Base-by-base conservation (phyloP, 2,888 invertebrate species). In the Tinea pellionella region DNA sequence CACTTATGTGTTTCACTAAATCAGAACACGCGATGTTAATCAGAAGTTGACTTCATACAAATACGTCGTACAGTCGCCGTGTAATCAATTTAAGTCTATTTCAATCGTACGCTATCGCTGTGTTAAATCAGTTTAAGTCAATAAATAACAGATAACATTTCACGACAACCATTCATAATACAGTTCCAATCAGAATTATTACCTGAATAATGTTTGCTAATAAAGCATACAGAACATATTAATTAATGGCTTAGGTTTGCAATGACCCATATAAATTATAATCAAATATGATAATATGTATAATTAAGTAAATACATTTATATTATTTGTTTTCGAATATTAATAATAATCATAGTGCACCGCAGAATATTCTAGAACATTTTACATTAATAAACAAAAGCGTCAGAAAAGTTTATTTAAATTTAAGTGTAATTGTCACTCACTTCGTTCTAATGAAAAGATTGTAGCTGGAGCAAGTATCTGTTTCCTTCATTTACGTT, bases 401-500 rank as follows among this genome's bases (percentile, higher is more conserved):
- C 47, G 15, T 9, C 12, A 15, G 47, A 47, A 47, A 47, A 47
- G 13, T 47, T 47, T 47, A 47, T 13, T 47, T 47, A 15, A 47
- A 47, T 32, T 57, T 57, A 57, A 57, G 32, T 32, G 16, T 57
- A 57, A 57, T 57, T 57, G 32, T 57, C 57, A 57, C 57, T 32
- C 57, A 32, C 55, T 55, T 7, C 6, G 32, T 32, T 30, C n/a
- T 57, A 57, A 57, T 57, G 32, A 57, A 57, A 57, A 57, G 57
- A 57, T 57, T 57, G 57, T 57, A 57, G 32, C 55, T 19, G n/a
- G 62, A 66, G 66, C 65, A 61, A 72, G 68, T 71, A 70, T 70
- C 68, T 68, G 65, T 69, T 68, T 70, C 69, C 67, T 66, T 71
- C 68, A 69, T 72, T 74, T 74, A 57, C 57, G 30, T 32, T 57